Conservation (phyloP, 2,113 vertebrate species). For the Sprattus sprattus region DNA sequence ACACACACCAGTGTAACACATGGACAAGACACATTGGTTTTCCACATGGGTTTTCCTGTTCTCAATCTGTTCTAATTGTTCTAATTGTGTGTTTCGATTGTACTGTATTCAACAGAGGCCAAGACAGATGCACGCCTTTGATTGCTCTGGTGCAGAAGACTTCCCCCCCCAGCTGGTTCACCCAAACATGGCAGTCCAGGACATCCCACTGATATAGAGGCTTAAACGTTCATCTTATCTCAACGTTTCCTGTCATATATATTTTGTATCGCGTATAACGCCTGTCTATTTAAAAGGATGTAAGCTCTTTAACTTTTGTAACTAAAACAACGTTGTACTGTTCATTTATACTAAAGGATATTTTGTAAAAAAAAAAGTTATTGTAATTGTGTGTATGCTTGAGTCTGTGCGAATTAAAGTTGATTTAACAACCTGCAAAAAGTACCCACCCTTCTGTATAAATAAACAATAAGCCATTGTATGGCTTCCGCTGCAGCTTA, state of each 20-base stretch:
- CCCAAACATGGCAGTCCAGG: background rate
- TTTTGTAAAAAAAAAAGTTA: background rate
- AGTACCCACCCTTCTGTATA: background rate
- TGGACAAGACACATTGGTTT: too few relatives aligned
- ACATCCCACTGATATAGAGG: background rate
- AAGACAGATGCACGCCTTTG: background rate
- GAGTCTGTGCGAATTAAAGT: background rate
- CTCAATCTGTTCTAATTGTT: background rate
- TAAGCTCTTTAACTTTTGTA: background rate
- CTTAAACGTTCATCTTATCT: background rate
- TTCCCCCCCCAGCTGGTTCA: background rate
- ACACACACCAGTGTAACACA: too few relatives aligned
- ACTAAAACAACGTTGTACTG: background rate
- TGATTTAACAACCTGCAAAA: background rate
- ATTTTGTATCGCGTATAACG: background rate
- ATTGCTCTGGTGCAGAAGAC: background rate
- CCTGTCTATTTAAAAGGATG: background rate
- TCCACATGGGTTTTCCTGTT: background rate
- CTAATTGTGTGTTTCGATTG: background rate
- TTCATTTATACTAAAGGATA: background rate
- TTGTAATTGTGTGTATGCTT: background rate
- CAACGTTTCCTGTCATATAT: background rate
- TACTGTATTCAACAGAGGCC: background rate
- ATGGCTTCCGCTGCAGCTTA: background rate
- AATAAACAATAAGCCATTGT: conserved; percentile 19